These are phyloP conservation scores for Megalops atlanticus DNA, from an alignment of 2,113 vertebrate species.

Conservation along the genomic window DNA sequence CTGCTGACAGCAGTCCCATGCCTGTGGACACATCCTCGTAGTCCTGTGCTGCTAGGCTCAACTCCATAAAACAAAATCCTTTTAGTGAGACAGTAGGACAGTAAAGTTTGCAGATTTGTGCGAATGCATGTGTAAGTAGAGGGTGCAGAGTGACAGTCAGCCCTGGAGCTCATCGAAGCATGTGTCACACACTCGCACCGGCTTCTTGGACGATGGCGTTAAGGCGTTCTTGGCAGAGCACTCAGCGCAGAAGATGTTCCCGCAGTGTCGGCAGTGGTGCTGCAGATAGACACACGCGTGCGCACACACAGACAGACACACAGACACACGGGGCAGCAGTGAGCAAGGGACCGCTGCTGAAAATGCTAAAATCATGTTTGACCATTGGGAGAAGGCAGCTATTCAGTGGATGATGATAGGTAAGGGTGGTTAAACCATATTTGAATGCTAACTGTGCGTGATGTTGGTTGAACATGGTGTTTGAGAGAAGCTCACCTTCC, in stretches of 20 bases:
- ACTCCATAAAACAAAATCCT: neutral
- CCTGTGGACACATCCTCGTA: neutral
- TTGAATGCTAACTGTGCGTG: too few relatives aligned
- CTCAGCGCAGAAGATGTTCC: constrained; percentile 96
- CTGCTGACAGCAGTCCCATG: neutral
- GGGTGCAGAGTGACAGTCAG: constrained; percentile 54
- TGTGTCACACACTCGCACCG: constrained; percentile 90
- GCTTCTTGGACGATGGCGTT: constrained; percentile 96
- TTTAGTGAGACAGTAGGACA: constrained; percentile 5
- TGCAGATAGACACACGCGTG: constrained; percentile 65
- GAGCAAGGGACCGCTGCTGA: too few relatives aligned
- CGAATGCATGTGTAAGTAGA: constrained; percentile 29
- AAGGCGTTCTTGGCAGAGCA: constrained; percentile 91
- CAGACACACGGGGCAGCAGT: neutral
- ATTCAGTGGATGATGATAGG: too few relatives aligned
- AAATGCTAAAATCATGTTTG: too few relatives aligned
- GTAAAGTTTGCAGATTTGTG: neutral
- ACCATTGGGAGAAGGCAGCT: too few relatives aligned
- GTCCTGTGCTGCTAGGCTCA: constrained; percentile 20
- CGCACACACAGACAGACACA: constrained; percentile 40
- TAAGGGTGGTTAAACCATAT: neutral
- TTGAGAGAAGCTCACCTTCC: constrained; percentile 76
- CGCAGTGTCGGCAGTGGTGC: constrained; percentile 98
- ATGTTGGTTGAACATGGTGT: neutral
- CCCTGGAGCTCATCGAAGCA: constrained; percentile 95